These are phyloP conservation scores for Meliscaeva auricollis DNA, from an alignment of 2,888 invertebrate species.

Conservation along the genomic window DNA sequence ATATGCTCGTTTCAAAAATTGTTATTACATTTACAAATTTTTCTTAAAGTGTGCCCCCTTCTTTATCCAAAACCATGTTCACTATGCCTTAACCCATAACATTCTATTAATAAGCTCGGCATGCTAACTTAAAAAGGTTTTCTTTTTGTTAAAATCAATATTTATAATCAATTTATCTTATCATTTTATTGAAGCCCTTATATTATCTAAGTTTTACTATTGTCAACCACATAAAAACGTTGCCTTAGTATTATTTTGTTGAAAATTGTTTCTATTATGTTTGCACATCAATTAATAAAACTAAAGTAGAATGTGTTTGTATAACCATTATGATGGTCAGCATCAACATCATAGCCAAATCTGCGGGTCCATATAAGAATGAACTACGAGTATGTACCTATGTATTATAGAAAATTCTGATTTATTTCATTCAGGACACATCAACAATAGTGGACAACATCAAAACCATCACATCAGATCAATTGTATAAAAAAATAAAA, in stretches of 20 bases:
- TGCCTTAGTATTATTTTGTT: constrained; percentile 1
- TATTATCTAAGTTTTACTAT: not conserved
- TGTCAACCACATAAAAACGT: not conserved
- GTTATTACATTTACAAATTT: too few species aligned
- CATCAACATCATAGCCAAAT: constrained; percentile 20
- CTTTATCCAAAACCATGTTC: too few species aligned
- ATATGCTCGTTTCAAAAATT: too few species aligned
- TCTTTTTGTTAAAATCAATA: not conserved
- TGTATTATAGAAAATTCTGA: constrained; percentile 52
- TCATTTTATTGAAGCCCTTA: not conserved
- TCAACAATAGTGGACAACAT: constrained; percentile 69
- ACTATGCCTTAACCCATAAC: too few species aligned
- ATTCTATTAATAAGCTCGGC: too few species aligned
- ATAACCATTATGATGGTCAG: constrained; percentile 65
- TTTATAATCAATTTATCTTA: constrained; percentile 19
- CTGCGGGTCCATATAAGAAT: constrained; percentile 60
- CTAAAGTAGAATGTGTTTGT: constrained; percentile 68
- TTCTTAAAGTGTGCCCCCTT: too few species aligned
- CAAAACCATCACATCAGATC: constrained; percentile 72
- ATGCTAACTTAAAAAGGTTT: not conserved
- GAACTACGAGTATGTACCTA: not conserved
- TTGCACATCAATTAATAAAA: constrained; percentile 76
- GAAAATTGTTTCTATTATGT: constrained; percentile 36
- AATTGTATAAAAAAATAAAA: not conserved
- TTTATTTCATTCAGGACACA: constrained; percentile 63